phyloP scores from a whole-genome alignment of 2,888 invertebrate species.

The Eristalis arbustorum region DNA sequence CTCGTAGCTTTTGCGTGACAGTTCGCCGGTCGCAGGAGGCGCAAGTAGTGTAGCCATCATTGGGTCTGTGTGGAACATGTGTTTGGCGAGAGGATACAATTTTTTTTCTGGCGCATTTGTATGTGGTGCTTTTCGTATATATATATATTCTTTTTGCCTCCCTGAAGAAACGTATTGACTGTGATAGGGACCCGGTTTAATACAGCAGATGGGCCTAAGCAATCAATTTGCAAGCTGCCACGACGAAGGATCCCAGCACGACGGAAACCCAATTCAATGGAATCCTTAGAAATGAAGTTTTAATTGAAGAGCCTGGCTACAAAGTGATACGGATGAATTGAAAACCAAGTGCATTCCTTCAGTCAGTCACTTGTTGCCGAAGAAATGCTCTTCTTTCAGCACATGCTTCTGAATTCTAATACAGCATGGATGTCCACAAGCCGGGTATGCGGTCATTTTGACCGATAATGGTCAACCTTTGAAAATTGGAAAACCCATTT shows the following conservation, averaged over 20 bases:
- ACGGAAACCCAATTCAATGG: slow-evolving; percentile 41
- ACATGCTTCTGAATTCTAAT: too few species aligned
- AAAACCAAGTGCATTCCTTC: too few species aligned
- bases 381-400: too few species aligned
- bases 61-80: slow-evolving; percentile 30
- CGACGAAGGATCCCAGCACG: slow-evolving; percentile 23
- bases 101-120: not conserved
- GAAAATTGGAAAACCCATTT: too few species aligned
- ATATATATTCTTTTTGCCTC: slow-evolving; percentile 15
- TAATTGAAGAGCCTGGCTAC: slow-evolving; percentile 46
- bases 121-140: not conserved
- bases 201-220: slow-evolving; percentile 64
- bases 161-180: slow-evolving; percentile 30
- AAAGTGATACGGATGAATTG: not conserved
- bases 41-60: slow-evolving; percentile 26
- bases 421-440: not conserved
- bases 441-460: not conserved
- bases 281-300: slow-evolving; percentile 21
- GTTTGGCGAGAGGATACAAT: slow-evolving; percentile 31
- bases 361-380: too few species aligned
- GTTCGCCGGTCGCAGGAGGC: slow-evolving; percentile 17
- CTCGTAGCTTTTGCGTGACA: not conserved
- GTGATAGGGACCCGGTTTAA: slow-evolving; percentile 50
- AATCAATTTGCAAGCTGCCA: slow-evolving; percentile 61
- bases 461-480: not conserved